These are phyloP conservation scores for Liasis olivaceus DNA, from an alignment of 2,797 vertebrate species.

Conservation along the genomic window DNA sequence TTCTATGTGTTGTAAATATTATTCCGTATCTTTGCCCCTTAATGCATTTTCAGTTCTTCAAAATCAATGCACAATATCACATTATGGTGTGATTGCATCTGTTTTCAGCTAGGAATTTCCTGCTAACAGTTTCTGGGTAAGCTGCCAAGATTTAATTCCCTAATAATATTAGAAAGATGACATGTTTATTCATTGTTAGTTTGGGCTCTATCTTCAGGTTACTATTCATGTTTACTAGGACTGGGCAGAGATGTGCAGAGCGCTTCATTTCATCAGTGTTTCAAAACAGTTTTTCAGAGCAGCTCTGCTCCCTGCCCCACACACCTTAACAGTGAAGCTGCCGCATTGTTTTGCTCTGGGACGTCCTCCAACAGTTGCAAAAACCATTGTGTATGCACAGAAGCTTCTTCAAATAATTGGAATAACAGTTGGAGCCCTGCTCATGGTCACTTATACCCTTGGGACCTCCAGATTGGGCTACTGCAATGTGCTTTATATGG, in stretches of 20 bases:
- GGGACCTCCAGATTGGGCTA: no score
- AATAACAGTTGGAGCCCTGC: no score
- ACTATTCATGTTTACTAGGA: no score
- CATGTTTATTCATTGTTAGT: constrained; percentile 38
- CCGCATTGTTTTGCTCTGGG: no score
- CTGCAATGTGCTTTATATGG: no score
- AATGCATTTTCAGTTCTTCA: constrained; percentile 48
- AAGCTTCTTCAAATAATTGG: no score
- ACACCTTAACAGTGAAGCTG: no score
- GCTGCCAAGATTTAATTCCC: constrained; percentile 24
- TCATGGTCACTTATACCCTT: no score
- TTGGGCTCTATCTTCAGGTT: constrained; percentile 2
- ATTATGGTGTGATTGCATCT: constrained; percentile 26
- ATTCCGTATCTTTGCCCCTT: constrained; percentile 45
- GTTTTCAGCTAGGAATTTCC: constrained; percentile 35
- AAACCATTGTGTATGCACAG: no score
- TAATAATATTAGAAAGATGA: constrained; percentile 48
- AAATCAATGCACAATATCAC: constrained; percentile 32
- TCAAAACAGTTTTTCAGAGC: neutral
- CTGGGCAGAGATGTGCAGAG: neutral
- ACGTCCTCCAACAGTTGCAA: no score
- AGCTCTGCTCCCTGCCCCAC: neutral
- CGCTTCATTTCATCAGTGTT: neutral
- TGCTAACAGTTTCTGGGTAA: constrained; percentile 23
- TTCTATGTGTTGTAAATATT: constrained; percentile 50